A percentile compares a stretch with the other conserved stretches of the same genome.
These are phyloP conservation scores for Drosophila differens DNA, from an alignment of 2,888 invertebrate genomes.

Conservation along the genomic window DNA sequence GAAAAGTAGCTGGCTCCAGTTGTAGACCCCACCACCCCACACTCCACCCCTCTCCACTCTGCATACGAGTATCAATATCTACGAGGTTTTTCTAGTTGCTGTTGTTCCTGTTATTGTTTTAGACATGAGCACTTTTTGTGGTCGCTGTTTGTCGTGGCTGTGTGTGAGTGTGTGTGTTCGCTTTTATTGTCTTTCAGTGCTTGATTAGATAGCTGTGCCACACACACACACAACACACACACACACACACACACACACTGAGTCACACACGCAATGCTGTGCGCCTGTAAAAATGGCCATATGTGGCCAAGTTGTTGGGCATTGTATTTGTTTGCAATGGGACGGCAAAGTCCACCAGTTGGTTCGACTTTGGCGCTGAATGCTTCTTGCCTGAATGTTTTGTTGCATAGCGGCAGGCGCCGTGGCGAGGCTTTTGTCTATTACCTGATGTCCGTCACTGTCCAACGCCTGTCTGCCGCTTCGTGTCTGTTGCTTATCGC, in stretches of 20 bases:
- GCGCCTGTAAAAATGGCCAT: conserved; percentile 74
- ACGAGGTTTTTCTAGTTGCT: conserved; percentile 33
- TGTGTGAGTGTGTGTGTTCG: conserved; percentile 8
- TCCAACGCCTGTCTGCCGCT: conserved; percentile 29
- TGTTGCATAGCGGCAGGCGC: conserved; percentile 67
- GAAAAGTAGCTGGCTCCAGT: conserved; percentile 43
- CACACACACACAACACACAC: conserved; percentile 34
- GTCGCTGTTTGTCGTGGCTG: conserved; percentile 68
- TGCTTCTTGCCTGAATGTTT: conserved; percentile 43
- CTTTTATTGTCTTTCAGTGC: conserved; percentile 78
- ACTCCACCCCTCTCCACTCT: conserved; percentile 12
- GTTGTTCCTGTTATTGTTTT: conserved; percentile 40
- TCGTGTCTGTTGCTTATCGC: conserved; percentile 73
- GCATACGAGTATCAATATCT: conserved; percentile 53
- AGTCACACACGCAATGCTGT: conserved; percentile 54
- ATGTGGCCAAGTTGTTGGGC: conserved; percentile 77
- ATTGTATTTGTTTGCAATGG: conserved; percentile 52
- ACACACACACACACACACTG: conserved; percentile 42
- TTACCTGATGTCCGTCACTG: conserved; percentile 54
- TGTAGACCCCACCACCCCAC: neutral
- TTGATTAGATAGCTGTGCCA: conserved; percentile 78
- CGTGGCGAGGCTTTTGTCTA: conserved; percentile 62
- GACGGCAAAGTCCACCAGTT: conserved; percentile 28
- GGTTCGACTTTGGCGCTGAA: conserved; percentile 35
- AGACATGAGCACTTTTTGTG: conserved; percentile 60